Evolutionary conservation across 2,888 invertebrate species (phyloP), one percentile per base, ranked within the genome.

Genomic region (Troides helena): DNA sequence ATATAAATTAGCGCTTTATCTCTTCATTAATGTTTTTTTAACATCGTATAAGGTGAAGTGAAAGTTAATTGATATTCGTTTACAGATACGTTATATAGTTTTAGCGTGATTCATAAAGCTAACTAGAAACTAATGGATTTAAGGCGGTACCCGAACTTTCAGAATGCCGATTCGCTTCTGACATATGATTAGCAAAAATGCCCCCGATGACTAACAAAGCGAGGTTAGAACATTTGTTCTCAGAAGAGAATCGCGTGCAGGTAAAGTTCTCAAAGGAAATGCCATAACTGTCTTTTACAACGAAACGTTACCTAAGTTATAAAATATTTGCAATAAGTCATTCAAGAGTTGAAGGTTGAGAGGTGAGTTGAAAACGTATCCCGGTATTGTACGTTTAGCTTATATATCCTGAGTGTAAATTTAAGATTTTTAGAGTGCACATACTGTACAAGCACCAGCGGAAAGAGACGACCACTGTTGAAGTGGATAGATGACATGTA

Each of bases 191-290:
- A 81, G 78, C 78, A 70, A 66, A 78, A 75, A 72, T 75, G 70
- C 72, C 75, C 75, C 74, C 78, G 84, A 83, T 88, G 89, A 88
- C 86, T 88, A 87, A 86, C 77, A 74, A 76, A 71, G 73, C 78
- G 77, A 72, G 77, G 77, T 84, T 84, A 76, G 79, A 76, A 72
- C 72, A 74, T 76, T 73, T 73, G 74, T 87, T 87, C 88, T 80
- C 67, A 77, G 86, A 86, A 88, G 72, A 77, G 74, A 72, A 71
- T 78, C 78, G 77, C 78, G 78, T 77, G 76, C 82, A 84, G 81
- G 81, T 81, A 82, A 46, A 69, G 72, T 65, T 70, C 72, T 72
- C 70, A 81, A 78, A 86, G 88, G 87, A 88, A 88, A 87, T 88
- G 78, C 83, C 85, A 76, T 70, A 77, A 75, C 74, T 68, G 70